Evolutionary conservation across 2,113 vertebrate species (phyloP).

Genomic region (Candoia aspera): DNA sequence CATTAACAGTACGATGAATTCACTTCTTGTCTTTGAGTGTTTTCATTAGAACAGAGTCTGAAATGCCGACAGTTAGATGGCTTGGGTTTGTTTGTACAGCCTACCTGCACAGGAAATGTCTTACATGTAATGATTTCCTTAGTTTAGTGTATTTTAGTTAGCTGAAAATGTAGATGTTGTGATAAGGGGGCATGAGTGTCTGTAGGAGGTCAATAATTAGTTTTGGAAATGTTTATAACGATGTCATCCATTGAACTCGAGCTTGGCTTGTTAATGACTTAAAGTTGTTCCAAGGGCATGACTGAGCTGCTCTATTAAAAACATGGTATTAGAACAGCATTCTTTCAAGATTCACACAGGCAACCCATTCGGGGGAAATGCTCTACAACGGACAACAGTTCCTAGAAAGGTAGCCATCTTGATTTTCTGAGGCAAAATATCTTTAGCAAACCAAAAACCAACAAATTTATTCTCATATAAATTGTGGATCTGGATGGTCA

Average conservation of each 20-base stretch:
- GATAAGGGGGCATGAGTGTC: conserved; percentile 28
- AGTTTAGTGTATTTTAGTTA: conserved; percentile 42
- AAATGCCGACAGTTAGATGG: conserved; percentile 36
- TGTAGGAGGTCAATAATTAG: conserved; percentile 30
- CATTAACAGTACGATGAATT: conserved; percentile 59
- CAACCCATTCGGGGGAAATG: neutral
- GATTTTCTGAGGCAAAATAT: neutral
- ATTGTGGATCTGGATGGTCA: neutral
- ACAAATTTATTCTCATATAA: neutral
- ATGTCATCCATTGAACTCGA: conserved; percentile 13
- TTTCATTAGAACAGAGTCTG: conserved; percentile 53
- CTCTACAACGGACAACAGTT: neutral
- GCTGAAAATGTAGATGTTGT: conserved; percentile 31
- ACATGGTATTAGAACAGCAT: neutral
- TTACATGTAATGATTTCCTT: conserved; percentile 54
- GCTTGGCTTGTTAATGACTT: conserved; percentile 19
- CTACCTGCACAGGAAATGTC: conserved; percentile 37
- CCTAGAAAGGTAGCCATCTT: neutral
- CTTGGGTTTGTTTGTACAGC: conserved; percentile 30
- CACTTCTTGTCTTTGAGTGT: conserved; percentile 41
- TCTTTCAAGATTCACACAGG: neutral
- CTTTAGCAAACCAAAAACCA: neutral
- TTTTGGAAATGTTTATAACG: conserved; percentile 31
- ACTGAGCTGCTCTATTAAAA: conserved; percentile 17
- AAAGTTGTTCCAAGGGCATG: conserved; percentile 38